A percentile compares a stretch with the other conserved stretches of the same genome.
Evolutionary conservation across 2,888 invertebrate species (phyloP).

Genomic region (Gari tellinella): DNA sequence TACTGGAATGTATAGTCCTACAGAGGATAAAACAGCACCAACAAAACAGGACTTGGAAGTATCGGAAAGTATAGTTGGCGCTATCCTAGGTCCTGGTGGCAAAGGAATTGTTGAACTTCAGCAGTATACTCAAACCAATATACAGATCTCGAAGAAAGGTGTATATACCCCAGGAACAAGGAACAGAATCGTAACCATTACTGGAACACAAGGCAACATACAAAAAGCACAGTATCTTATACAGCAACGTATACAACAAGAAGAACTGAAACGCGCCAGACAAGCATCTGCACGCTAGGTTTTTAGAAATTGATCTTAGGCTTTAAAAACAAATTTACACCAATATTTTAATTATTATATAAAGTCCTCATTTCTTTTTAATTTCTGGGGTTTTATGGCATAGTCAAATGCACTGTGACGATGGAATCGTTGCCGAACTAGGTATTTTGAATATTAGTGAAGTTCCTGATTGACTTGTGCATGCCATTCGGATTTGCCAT

Average conservation of each 20-base stretch:
- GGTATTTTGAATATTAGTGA: no score
- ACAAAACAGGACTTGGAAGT: slow-evolving; percentile 91
- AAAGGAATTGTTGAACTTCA: slow-evolving; percentile 98
- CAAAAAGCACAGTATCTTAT: slow-evolving; percentile 96
- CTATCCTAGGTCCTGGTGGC: slow-evolving; percentile 98
- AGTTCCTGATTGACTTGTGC: slow-evolving; percentile 36
- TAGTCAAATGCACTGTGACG: slow-evolving; percentile 47
- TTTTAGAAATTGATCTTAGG: slow-evolving; percentile 50
- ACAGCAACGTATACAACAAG: slow-evolving; percentile 98
- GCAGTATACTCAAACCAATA: slow-evolving; percentile 98
- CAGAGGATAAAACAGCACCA: slow-evolving; percentile 77
- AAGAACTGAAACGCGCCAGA: slow-evolving; percentile 96
- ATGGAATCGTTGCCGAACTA: slow-evolving; percentile 44
- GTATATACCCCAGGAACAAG: slow-evolving; percentile 98
- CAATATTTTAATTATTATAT: slow-evolving; percentile 47
- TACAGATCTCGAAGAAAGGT: slow-evolving; percentile 99
- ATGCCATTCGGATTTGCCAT: slow-evolving; percentile 50
- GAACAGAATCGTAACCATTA: slow-evolving; percentile 98
- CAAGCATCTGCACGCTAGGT: slow-evolving; percentile 86
- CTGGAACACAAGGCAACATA: slow-evolving; percentile 94
- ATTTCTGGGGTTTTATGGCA: slow-evolving; percentile 25
- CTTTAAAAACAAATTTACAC: slow-evolving; percentile 62
- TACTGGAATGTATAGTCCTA: slow-evolving; percentile 85
- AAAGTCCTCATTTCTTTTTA: slow-evolving; percentile 39
- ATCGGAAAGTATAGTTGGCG: slow-evolving; percentile 96